Conservation (phyloP, 2,113 vertebrate species). For the Cyanistes caeruleus region DNA sequence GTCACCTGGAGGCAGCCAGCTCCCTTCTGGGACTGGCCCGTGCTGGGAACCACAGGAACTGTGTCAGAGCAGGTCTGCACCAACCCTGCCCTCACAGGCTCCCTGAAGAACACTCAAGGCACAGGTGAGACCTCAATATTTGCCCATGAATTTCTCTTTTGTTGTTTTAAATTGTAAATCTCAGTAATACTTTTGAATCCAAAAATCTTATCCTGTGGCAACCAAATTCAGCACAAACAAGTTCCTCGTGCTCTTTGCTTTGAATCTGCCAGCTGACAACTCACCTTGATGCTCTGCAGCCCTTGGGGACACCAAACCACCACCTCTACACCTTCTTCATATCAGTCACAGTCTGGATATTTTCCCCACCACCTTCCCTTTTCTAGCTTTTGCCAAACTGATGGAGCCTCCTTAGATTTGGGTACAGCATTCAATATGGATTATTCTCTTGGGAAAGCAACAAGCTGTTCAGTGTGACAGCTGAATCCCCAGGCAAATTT, state of each 20-base stretch:
- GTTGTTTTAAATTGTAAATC: accelerated
- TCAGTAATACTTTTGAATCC: not conserved
- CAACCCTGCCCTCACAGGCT: not conserved
- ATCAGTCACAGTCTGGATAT: not conserved
- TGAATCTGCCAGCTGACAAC: not conserved
- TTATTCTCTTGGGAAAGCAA: not conserved
- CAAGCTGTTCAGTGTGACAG: not conserved
- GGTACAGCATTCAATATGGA: not conserved
- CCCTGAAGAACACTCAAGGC: accelerated
- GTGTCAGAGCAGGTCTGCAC: not conserved
- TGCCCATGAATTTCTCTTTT: not conserved
- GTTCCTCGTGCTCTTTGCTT: not conserved
- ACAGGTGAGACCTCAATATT: accelerated
- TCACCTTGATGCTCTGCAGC: not conserved
- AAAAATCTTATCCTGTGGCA: not conserved
- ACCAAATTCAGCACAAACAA: not conserved
- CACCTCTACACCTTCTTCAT: not conserved
- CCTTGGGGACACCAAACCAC: not conserved
- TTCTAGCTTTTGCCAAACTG: not conserved
- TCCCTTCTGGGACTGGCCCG: not conserved
- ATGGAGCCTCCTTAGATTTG: not conserved
- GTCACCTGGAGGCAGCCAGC: not conserved
- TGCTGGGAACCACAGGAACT: not conserved
- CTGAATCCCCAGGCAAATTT: not conserved
- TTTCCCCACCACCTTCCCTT: not conserved